Evolutionary conservation across 2,797 vertebrate genomes (phyloP), one percentile per base, ranked within the genome.

Genomic region (Philypnodon macrostomus): DNA sequence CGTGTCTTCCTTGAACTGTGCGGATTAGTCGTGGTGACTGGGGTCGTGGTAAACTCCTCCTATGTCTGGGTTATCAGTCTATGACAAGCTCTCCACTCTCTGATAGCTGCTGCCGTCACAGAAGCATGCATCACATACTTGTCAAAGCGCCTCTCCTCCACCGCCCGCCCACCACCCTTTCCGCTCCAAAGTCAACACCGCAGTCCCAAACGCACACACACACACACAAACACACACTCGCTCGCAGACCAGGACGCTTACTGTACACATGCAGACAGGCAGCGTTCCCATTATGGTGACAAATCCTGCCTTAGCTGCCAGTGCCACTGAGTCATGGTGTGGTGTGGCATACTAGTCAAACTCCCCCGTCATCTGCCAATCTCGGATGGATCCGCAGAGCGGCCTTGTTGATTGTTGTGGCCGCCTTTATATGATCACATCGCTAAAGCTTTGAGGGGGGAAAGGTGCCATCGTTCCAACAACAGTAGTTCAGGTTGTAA

Each of bases 101-200:
- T 69, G 78, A 78, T 71, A 58, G 70, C 67, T 75, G 70, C 83
- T 84, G 74, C 60, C 77, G 80, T 88, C 85, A 87, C 82, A 56
- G 60, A 27, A 69, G 70, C 77, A 63, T 84, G 80, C 73, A 81
- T 86, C 83, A 85, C 80, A 73, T 75, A 81, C 80, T 86, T 83
- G 81, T 84, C 80, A 86, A 75, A 67, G 73, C 76, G 56, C 75
- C 74, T 79, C 68, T 77, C 63, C 68, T 82, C 72, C 68, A 81
- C 72, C 80, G 40, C 73, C 77, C 83, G 75, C 83, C 78, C 67
- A 49, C 63, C 76, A 68, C 78, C 76, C 68, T 54, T 75, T 66
- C 46, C 73, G 67, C n/a, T n/a, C n/a, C n/a, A n/a, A n/a, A 81
- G 70, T 78, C 80, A 78, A 77, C 77, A 73, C 72, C 66, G 62